Percentiles rank a stretch among this genome's conserved stretches.
phyloP scores from a whole-genome alignment of 2,888 invertebrate genomes.

The Odontocerum albicorne region DNA sequence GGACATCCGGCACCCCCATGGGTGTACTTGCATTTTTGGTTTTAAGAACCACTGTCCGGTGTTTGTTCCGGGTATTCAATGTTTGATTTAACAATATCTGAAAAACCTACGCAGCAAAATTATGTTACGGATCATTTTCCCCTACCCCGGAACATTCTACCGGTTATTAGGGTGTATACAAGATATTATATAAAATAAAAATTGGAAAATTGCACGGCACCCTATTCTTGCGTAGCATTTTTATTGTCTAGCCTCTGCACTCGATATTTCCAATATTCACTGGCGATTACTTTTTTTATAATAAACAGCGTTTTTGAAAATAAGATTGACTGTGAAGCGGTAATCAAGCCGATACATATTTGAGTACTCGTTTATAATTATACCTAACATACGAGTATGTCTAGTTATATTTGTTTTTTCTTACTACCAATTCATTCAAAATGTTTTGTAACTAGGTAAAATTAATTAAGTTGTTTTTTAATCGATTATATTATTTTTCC shows the following conservation, averaged over 20 bases:
- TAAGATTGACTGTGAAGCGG: not conserved
- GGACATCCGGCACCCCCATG: no score
- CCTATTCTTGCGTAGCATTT: conserved; percentile 18
- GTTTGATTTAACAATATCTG: not conserved
- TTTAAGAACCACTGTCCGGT: no score
- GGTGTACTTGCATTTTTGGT: no score
- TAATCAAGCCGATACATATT: no score
- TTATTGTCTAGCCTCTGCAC: conserved; percentile 12
- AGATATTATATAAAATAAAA: conserved; percentile 3
- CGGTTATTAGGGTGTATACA: conserved; percentile 13
- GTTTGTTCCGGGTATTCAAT: no score
- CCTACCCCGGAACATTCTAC: not conserved
- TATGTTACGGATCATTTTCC: conserved; percentile 2
- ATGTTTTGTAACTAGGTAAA: no score
- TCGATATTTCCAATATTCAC: conserved; percentile 11
- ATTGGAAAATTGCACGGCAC: conserved; percentile 13
- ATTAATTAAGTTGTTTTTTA: no score
- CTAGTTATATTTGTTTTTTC: no score
- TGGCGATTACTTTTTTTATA: not conserved
- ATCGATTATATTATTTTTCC: no score
- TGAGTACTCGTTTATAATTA: no score
- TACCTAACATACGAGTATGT: no score
- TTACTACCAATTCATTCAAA: no score
- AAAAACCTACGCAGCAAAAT: conserved; percentile 1
- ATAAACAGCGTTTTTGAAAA: not conserved